Base-by-base conservation (phyloP, 1,140 invertebrate genomes). In the Trichogramma pretiosum region DNA sequence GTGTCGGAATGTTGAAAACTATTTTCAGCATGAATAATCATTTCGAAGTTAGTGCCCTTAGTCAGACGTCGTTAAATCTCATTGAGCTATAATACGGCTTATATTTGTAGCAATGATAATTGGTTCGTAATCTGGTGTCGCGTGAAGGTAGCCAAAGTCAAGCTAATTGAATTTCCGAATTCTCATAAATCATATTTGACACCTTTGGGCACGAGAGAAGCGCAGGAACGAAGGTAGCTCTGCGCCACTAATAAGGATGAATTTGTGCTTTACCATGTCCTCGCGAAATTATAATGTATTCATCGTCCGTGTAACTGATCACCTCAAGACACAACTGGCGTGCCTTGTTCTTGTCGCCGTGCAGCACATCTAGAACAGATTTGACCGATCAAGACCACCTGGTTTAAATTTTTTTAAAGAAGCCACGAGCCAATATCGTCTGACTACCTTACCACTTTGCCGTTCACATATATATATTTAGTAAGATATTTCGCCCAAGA, bases 101-200 rank as follows among this genome's bases (percentile, higher is more conserved):
- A 37, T 35, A 28, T 21, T 51, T 36, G 36, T 46, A 13, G 38
- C 43, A 39, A 45, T 41, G 33, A 46, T 50, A 50, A 50, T 50
- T 50, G 48, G 42, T 42, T 41, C 41, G 30, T 50, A 50, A 50
- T 50, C 41, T n/a, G 35, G 30, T 40, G 42, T 45, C 42, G 30
- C 42, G 5, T 22, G n/a, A n/a, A 50, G 41, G 42, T 45, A 45
- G 41, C 41, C 10, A 11, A 28, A 16, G 17, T 2, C n/a, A 11
- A 28, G 32, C 49, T 51, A 51, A 51, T 51, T 51, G 49, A 51
- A 51, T 51, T 51, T 51, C 49, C 42, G 38, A 51, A 51, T 51
- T 51, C 43, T 36, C 49, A 51, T 51, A 46, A 51, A 51, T 51
- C 49, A 51, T 51, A 46, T 51, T 51, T 51, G 49, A 51, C 49